Percentiles rank a stretch among this genome's conserved stretches.
phyloP scores from a whole-genome alignment of 2,888 invertebrate species.

The Machimus atricapillus region DNA sequence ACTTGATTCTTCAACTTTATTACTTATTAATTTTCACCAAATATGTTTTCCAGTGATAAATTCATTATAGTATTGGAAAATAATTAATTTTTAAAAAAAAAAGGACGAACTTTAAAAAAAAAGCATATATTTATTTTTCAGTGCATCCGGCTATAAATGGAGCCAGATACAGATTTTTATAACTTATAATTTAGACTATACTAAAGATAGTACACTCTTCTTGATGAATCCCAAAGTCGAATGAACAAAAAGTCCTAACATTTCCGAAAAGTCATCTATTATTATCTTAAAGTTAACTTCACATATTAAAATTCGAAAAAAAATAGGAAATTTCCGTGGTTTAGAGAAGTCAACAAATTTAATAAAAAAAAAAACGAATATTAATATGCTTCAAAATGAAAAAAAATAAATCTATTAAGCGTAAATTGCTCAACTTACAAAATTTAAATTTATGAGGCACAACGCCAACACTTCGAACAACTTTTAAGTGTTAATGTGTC shows the following conservation, averaged over 20 bases:
- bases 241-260: not conserved
- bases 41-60: no score
- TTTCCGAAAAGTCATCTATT: not conserved
- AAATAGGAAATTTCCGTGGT: not conserved
- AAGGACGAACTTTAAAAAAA: no score
- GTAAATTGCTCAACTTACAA: not conserved
- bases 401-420: not conserved
- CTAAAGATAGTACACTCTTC: not conserved
- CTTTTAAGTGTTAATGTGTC: not conserved
- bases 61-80: no score
- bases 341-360: not conserved
- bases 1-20: no score
- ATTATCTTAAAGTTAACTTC: not conserved
- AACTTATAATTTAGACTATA: not conserved
- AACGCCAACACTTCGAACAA: not conserved
- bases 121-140: not conserved
- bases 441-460: not conserved
- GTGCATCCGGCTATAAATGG: not conserved
- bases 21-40: no score
- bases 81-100: no score
- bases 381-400: not conserved
- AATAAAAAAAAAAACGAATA: not conserved
- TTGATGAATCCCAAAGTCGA: not conserved
- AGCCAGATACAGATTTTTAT: not conserved
- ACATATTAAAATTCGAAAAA: not conserved